Conservation (phyloP, 2,888 invertebrate genomes). For the Esperia sulphurella region DNA sequence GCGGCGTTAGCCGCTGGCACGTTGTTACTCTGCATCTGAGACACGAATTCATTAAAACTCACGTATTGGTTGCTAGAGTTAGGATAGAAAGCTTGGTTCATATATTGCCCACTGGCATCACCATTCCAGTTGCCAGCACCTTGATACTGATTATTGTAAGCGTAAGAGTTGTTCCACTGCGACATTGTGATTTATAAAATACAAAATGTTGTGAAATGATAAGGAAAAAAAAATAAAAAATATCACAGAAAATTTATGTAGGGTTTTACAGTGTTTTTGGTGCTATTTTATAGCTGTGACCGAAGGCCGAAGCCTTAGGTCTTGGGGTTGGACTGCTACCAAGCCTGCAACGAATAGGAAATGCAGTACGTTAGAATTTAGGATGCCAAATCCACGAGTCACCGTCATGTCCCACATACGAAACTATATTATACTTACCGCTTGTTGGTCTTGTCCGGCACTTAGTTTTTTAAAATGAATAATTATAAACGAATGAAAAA, state of each 20-base stretch:
- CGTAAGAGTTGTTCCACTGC: conserved; percentile 69
- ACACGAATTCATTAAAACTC: conserved; percentile 64
- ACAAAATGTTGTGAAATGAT: conserved; percentile 41
- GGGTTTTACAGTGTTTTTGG: conserved; percentile 23
- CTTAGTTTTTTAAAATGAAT: conserved; percentile 36
- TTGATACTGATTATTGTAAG: conserved; percentile 62
- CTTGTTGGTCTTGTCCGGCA: conserved; percentile 31
- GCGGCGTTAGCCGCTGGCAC: conserved; percentile 30
- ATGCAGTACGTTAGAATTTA: conserved; percentile 5
- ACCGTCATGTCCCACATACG: conserved; percentile 50
- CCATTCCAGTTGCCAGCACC: conserved; percentile 50
- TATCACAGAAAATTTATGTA: not conserved
- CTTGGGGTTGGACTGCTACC: conserved; percentile 26
- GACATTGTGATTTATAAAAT: conserved; percentile 46
- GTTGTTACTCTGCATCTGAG: conserved; percentile 57
- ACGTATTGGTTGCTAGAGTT: conserved; percentile 61
- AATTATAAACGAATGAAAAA: conserved; percentile 48
- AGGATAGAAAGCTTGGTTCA: conserved; percentile 53
- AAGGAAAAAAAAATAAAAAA: conserved; percentile 8
- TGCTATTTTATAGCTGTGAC: conserved; percentile 30
- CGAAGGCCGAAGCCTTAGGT: conserved; percentile 73
- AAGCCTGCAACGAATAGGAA: conserved; percentile 37
- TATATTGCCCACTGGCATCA: conserved; percentile 49
- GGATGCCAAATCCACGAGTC: conserved; percentile 11
- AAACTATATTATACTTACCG: conserved; percentile 41